These are phyloP conservation scores for Scolopax mira DNA, from an alignment of 2,113 vertebrate genomes.

Conservation along the genomic window DNA sequence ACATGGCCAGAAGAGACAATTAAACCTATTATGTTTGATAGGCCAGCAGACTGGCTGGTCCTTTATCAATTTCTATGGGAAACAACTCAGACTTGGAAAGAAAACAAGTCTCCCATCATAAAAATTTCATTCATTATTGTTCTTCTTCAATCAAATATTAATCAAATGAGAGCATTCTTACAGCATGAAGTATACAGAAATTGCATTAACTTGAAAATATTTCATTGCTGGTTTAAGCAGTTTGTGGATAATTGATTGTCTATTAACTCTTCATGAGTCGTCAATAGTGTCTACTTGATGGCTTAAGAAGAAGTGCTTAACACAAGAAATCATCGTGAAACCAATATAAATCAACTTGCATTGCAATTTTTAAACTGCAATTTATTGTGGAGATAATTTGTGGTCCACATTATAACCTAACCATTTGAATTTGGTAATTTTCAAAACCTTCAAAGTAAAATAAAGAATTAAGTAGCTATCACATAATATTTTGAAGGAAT, in stretches of 20 bases:
- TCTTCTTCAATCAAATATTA: conserved; percentile 15
- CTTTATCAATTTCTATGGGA: neutral
- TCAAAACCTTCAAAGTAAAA: neutral
- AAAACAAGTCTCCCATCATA: neutral
- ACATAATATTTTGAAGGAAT: neutral
- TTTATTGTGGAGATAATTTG: neutral
- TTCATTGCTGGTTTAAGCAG: neutral
- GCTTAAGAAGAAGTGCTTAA: neutral
- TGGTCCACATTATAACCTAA: neutral
- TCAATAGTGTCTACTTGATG: neutral
- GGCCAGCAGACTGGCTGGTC: neutral
- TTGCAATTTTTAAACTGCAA: neutral
- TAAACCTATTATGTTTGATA: neutral
- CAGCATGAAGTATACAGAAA: neutral
- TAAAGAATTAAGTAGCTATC: neutral
- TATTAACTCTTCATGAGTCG: neutral
- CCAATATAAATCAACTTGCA: neutral
- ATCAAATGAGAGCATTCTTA: conserved; percentile 21
- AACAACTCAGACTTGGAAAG: neutral
- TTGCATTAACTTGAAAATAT: neutral
- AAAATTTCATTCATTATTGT: conserved; percentile 28
- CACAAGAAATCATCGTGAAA: neutral
- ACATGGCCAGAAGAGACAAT: neutral
- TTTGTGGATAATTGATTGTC: neutral
- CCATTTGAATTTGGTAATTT: neutral